Evolutionary conservation across 2,888 invertebrate species (phyloP).

Genomic region (Brenthis ino): DNA sequence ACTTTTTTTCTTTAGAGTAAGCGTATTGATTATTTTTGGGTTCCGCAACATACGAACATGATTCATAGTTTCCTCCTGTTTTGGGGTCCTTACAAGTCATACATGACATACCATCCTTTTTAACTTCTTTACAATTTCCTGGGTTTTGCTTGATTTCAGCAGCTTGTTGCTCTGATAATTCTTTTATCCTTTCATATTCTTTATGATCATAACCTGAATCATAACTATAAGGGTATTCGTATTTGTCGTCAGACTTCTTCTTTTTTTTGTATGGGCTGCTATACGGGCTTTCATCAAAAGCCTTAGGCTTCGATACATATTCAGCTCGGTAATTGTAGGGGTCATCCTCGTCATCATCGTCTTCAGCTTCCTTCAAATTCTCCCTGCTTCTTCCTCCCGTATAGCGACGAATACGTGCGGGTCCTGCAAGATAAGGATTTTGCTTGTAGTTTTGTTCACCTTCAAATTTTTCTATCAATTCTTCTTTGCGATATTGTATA

Average conservation of each 20-base stretch:
- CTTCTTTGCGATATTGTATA: slow-evolving; percentile 69
- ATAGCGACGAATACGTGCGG: slow-evolving; percentile 76
- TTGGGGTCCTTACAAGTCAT: slow-evolving; percentile 88
- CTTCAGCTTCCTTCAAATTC: slow-evolving; percentile 58
- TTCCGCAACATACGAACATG: slow-evolving; percentile 89
- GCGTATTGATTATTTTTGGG: slow-evolving; percentile 88
- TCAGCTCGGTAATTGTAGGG: slow-evolving; percentile 80
- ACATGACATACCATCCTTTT: slow-evolving; percentile 86
- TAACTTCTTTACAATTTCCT: slow-evolving; percentile 85
- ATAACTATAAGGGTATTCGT: slow-evolving; percentile 76
- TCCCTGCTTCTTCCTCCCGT: slow-evolving; percentile 71
- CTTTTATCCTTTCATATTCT: slow-evolving; percentile 81
- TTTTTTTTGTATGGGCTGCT: slow-evolving; percentile 73
- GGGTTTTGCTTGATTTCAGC: slow-evolving; percentile 84
- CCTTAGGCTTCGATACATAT: slow-evolving; percentile 76
- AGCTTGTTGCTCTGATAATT: slow-evolving; percentile 84
- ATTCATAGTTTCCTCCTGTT: slow-evolving; percentile 89
- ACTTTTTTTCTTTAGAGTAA: slow-evolving; percentile 85
- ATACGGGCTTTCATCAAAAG: slow-evolving; percentile 73
- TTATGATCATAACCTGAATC: slow-evolving; percentile 79
- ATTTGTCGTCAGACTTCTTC: slow-evolving; percentile 67
- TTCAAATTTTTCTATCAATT: slow-evolving; percentile 61
- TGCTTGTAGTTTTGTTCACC: slow-evolving; percentile 73
- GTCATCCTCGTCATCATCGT: slow-evolving; percentile 62
- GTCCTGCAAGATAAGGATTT: slow-evolving; percentile 76